Conservation (phyloP, 2,888 invertebrate species). For the Mantis religiosa region DNA sequence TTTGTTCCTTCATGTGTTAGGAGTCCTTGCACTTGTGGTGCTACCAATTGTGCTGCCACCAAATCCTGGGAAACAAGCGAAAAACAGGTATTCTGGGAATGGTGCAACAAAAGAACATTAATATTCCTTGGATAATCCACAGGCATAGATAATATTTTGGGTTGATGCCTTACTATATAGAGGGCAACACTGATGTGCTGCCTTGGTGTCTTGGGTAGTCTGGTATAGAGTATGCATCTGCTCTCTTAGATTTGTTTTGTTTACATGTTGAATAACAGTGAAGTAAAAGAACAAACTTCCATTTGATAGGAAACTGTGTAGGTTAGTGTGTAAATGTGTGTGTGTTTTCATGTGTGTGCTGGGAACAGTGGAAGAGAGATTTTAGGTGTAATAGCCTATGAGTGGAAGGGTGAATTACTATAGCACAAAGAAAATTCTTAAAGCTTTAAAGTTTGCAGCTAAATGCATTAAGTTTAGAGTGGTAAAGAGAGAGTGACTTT, state of each 20-base stretch:
- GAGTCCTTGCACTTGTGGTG: constrained; percentile 39
- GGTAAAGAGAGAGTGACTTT: background rate
- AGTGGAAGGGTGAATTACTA: background rate
- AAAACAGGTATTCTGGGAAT: background rate
- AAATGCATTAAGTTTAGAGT: background rate
- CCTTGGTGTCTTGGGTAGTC: background rate
- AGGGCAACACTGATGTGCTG: background rate
- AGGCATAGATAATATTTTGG: background rate
- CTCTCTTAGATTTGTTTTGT: background rate
- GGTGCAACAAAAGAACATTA: background rate
- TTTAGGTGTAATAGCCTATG: background rate
- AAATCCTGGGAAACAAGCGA: background rate
- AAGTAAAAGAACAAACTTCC: background rate
- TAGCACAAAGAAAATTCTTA: background rate
- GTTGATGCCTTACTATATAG: background rate
- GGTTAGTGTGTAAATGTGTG: background rate
- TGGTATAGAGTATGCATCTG: background rate
- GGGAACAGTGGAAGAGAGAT: background rate
- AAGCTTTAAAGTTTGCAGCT: background rate
- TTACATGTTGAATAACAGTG: background rate
- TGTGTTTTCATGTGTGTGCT: background rate
- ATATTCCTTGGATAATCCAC: background rate
- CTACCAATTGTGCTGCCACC: constrained; percentile 42
- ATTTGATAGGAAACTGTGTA: background rate
- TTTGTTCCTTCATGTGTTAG: constrained; percentile 46